Percentiles rank a stretch among this genome's conserved stretches.
These are phyloP conservation scores for Papilio aristodemus DNA, from an alignment of 1,140 invertebrate genomes.

Conservation along the genomic window DNA sequence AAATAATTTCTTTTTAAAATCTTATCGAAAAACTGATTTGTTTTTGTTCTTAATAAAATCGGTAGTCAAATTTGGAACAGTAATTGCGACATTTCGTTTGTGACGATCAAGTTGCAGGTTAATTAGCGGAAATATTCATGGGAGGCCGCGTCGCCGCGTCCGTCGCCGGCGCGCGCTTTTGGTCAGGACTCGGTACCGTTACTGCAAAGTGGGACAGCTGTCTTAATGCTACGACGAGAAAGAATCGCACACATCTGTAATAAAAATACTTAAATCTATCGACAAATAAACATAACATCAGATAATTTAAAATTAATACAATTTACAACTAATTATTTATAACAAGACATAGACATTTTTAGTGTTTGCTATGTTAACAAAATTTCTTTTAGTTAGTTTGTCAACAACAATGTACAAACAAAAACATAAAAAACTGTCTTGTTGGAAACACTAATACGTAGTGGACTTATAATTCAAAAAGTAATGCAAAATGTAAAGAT, in stretches of 20 bases:
- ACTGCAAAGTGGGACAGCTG: conserved; percentile 46
- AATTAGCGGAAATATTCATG: conserved; percentile 54
- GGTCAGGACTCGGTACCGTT: conserved; percentile 57
- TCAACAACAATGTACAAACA: no score
- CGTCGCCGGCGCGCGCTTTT: conserved; percentile 49
- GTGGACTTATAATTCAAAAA: no score
- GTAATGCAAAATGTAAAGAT: no score
- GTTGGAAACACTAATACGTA: no score
- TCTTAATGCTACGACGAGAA: conserved; percentile 42
- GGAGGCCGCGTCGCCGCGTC: conserved; percentile 39
- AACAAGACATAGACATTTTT: no score
- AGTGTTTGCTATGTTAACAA: no score
- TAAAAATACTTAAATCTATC: conserved; percentile 13
- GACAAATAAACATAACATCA: no score
- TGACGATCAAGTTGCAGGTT: conserved; percentile 43
- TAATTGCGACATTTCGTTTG: conserved; percentile 20
- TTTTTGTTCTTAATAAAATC: conserved; percentile 13
- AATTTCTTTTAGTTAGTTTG: no score
- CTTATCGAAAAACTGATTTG: neutral
- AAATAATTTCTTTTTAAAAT: no score
- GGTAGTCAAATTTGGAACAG: conserved; percentile 15
- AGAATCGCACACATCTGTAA: conserved; percentile 38
- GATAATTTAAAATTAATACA: no score
- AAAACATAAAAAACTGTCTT: no score
- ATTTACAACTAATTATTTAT: no score